phyloP scores from a whole-genome alignment of 2,113 vertebrate genomes.

The Pardalotus punctatus region DNA sequence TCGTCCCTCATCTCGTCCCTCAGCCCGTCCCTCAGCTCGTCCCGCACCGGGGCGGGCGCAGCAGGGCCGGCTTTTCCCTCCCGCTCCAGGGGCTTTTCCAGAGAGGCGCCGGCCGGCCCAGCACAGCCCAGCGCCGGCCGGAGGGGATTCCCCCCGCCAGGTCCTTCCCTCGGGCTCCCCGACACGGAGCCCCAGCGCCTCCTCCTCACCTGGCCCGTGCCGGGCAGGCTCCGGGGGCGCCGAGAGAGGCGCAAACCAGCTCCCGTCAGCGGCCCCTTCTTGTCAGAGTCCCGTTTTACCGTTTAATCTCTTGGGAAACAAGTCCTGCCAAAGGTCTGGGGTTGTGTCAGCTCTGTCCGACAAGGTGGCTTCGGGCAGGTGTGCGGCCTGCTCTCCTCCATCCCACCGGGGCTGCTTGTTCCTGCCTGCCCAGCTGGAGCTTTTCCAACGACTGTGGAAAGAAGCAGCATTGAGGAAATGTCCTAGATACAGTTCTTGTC shows the following conservation, averaged over 20 bases:
- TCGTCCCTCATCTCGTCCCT: no score
- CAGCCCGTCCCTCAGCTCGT: fast-evolving
- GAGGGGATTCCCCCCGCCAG: fast-evolving
- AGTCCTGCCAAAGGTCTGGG: fast-evolving
- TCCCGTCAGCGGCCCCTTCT: fast-evolving
- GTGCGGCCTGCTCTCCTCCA: fast-evolving
- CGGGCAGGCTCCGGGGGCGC: fast-evolving
- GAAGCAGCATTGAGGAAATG: neutral
- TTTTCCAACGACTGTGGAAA: neutral
- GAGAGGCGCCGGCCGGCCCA: neutral
- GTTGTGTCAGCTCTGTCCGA: neutral
- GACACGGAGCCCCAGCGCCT: fast-evolving
- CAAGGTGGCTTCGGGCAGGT: fast-evolving
- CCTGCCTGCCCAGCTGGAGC: neutral
- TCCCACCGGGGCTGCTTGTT: neutral
- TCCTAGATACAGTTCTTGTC: neutral
- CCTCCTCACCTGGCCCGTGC: fast-evolving
- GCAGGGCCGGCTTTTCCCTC: fast-evolving
- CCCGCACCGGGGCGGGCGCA: fast-evolving
- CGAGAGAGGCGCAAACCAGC: no score
- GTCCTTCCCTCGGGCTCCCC: fast-evolving
- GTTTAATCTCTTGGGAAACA: fast-evolving
- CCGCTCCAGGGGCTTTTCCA: fast-evolving
- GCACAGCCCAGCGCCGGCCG: fast-evolving
- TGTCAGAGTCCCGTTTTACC: fast-evolving